These are phyloP conservation scores for Malacoraja senta DNA, from an alignment of 2,797 vertebrate genomes.

Conservation along the genomic window DNA sequence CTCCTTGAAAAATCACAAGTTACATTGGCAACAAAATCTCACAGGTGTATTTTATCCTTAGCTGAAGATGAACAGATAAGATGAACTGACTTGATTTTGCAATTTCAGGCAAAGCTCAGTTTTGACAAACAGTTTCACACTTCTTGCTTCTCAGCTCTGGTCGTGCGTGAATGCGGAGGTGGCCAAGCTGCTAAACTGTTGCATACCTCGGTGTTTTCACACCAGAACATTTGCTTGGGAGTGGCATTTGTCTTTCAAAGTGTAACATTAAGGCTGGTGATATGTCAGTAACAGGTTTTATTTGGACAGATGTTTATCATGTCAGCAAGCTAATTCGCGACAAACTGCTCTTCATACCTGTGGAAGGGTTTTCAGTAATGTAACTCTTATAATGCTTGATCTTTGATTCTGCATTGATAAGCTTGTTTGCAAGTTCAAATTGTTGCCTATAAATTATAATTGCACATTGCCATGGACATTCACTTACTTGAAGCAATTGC, in stretches of 20 bases:
- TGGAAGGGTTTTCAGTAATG: neutral
- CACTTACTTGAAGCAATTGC: neutral
- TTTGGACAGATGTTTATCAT: neutral
- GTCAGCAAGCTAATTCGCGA: neutral
- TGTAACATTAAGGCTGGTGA: neutral
- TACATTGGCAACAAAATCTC: neutral
- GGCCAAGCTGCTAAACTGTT: neutral
- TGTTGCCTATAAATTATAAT: neutral
- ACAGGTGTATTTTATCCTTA: neutral
- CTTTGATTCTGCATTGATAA: neutral
- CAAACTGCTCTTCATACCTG: neutral
- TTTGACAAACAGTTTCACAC: neutral
- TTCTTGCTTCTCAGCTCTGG: neutral
- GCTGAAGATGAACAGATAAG: neutral
- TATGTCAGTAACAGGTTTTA: neutral
- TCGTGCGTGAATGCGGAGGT: neutral
- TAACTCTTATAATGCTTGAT: neutral
- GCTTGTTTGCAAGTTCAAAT: neutral
- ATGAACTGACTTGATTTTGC: neutral
- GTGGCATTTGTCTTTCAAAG: constrained; percentile 10
- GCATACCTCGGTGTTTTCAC: neutral
- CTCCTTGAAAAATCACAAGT: neutral
- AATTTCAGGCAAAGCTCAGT: neutral
- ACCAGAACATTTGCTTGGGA: neutral
- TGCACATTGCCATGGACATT: neutral